Conservation (phyloP, 2,797 vertebrate genomes). For the Selene dorsalis region DNA sequence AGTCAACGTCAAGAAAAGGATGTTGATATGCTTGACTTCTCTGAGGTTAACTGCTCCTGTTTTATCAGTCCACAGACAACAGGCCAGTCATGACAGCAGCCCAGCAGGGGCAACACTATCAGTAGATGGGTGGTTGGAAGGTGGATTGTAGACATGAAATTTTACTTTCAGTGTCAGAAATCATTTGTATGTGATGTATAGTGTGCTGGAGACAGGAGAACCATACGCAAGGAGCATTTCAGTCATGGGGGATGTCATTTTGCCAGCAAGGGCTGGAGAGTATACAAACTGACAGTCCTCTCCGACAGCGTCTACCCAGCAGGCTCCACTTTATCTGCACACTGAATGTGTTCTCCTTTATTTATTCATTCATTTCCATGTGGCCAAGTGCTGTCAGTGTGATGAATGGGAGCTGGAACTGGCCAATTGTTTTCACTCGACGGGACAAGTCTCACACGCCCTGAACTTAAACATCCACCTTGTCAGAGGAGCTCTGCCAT, state of each 20-base stretch:
- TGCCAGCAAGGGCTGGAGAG: slow-evolving; percentile 57
- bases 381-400: slow-evolving; percentile 81
- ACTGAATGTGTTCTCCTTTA: slow-evolving; percentile 74
- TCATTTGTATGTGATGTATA: slow-evolving; percentile 37
- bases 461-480: slow-evolving; percentile 75
- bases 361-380: slow-evolving; percentile 83
- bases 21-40: slow-evolving; percentile 36
- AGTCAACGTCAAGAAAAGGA: slow-evolving; percentile 48
- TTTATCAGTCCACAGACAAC: slow-evolving; percentile 34
- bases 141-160: slow-evolving; percentile 25
- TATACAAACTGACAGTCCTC: slow-evolving; percentile 64
- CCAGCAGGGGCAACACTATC: slow-evolving; percentile 20
- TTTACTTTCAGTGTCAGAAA: slow-evolving; percentile 43
- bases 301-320: slow-evolving; percentile 60
- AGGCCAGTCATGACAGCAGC: slow-evolving; percentile 34
- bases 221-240: slow-evolving; percentile 33
- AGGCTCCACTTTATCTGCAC: slow-evolving; percentile 77
- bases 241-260: slow-evolving; percentile 48
- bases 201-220: slow-evolving; percentile 5
- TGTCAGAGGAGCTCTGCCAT: slow-evolving; percentile 49
- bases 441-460: slow-evolving; percentile 75
- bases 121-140: slow-evolving; percentile 21
- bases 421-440: slow-evolving; percentile 81
- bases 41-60: slow-evolving; percentile 32
- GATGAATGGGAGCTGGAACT: slow-evolving; percentile 81